These are phyloP conservation scores for Neotoma lepida DNA, from an alignment of 2,113 vertebrate species.

Conservation along the genomic window DNA sequence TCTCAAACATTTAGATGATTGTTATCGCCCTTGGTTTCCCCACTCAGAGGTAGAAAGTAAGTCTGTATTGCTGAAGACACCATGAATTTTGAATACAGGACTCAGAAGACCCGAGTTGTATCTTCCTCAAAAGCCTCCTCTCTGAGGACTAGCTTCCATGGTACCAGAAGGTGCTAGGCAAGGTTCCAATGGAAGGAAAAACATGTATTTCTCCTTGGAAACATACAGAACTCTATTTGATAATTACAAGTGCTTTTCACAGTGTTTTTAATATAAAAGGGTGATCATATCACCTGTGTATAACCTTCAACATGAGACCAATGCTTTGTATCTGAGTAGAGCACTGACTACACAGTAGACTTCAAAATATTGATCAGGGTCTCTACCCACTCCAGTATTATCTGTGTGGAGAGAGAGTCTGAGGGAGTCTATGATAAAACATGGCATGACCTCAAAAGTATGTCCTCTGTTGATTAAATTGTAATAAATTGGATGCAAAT, in stretches of 20 bases:
- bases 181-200: background rate
- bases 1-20: background rate
- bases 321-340: background rate
- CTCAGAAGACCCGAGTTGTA: background rate
- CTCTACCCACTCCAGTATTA: background rate
- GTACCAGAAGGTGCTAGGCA: background rate
- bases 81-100: background rate
- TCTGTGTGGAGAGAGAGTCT: background rate
- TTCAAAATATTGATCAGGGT: background rate
- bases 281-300: background rate
- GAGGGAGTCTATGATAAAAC: background rate
- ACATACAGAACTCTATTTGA: background rate
- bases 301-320: background rate
- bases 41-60: background rate
- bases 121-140: background rate
- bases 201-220: background rate
- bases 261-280: background rate
- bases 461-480: background rate
- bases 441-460: background rate
- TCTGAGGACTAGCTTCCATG: background rate
- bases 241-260: background rate
- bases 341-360: background rate
- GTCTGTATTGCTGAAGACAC: background rate
- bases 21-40: background rate
- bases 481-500: constrained; percentile 1